Evolutionary conservation across 2,797 vertebrate species (phyloP), one percentile per base, ranked within the genome.

Genomic region (Amblyopsis hoosieri): DNA sequence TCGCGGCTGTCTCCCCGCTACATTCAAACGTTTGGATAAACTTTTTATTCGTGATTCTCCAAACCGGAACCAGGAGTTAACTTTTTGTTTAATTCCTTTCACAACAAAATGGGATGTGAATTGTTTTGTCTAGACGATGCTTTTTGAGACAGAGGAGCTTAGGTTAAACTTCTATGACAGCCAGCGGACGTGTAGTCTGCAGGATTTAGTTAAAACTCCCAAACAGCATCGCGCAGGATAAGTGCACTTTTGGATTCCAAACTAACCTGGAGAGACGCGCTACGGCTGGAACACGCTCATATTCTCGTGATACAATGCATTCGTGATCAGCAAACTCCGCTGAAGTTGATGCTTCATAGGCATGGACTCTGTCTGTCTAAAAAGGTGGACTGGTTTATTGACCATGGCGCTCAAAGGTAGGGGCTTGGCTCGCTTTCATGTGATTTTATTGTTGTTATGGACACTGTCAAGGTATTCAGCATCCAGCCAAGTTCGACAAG

Each of bases 401-500:
- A 91, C 87, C 86, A 93, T 91, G 94, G 86, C 87, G 81, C 84
- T 55, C 87, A 52, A 80, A 88, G 71, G 83, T 91, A 64, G 82
- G 70, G 54, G 78, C 86, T 74, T 67, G 14, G 83, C 85, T 67
- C 81, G 90, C 6, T 74, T 92, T 79, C 71, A 90, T 37, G 76
- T 91, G 56, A 57, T 93, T 79, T 64, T 95, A 55, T 80, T 93
- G 48, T 66, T 92, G 67, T 61, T 94, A 52, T 93, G 88, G 93
- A 95, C 67, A 85, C 90, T 85, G 81, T 92, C 59, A 85, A 89
- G 72, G 67, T 80, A 68, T 74, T 90, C 78, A 57, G 82, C 89
- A 10, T 94, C 92, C 81, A 91, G 94, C n/a, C 96, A 97, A 83
- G 93, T 94, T 67, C 95, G 97, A 7, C 97, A 98, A 85, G 94